Evolutionary conservation across 23 tunicate genomes (phyloP), one percentile per base, ranked within the genome.

Genomic region (Halocynthia roretzi): DNA sequence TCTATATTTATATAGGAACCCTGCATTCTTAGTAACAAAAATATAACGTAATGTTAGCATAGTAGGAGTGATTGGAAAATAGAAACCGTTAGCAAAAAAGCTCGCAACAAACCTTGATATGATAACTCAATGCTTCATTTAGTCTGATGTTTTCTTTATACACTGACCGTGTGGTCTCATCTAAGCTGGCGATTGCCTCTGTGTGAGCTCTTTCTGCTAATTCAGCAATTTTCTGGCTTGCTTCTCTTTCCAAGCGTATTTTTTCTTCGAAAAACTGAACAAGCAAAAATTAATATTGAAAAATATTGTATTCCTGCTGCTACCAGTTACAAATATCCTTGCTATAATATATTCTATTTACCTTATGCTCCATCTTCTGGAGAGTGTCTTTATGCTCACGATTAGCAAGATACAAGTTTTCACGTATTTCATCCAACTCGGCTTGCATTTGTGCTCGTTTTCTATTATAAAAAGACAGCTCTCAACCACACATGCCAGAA

Each of bases 281-380:
- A 60, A 68, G 51, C 67, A 52, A 71, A 14, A 58, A 14, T n/a
- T 58, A n/a, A 58, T 58, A 14, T 58, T 14, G 63, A 31, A 31
- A 31, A 31, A 31, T 4, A 31, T 0, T 1, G 44, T 31, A 31
- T 31, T 31, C 44, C 44, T 31, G 44, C 44, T 31, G 15, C 64
- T 4, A 2, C 64, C 15, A 14, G 23, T 68, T 20, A 68, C 48
- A 40, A 72, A 72, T 72, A 51, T n/a, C 54, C 2, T 70, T 68
- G 5, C 56, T 5, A 68, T 2, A 2, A 5, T 12, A 50, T 1
- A 50, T 50, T 2, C 20, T 49, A 4, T 61, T 2, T 53, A 91
- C 98, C 85, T 96, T 89, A 53, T 96, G 99, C 66, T 96, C 99
- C 86, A 96, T 86, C 56, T 83, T 83, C 70, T 96, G 99, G 68